Base-by-base conservation (phyloP, 2,113 vertebrate species). In the Ariopsis seemanni region DNA sequence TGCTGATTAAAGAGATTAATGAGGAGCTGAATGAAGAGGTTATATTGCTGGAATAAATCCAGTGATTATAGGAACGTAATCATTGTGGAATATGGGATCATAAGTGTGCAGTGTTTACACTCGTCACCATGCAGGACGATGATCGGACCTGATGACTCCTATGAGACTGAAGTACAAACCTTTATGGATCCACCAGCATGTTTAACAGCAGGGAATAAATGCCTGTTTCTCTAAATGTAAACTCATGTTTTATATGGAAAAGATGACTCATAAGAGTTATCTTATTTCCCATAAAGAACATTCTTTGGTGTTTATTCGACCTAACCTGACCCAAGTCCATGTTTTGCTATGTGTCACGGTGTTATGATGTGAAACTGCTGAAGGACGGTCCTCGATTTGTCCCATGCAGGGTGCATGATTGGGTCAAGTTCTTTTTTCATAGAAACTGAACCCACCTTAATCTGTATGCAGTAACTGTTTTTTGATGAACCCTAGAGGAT, bases 391-490 rank as follows among this genome's bases (percentile, higher is more conserved):
- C 6, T 25, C 58, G 12, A 15, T 22, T 1, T 1, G 58, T 67
- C 34, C 27, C 9, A 2, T 57, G 55, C 22, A 34, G 55, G 7
- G n/a, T 57, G 7, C 9, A 12, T 48, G 60, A 7, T n/a, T 27
- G 69, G 50, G 58, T 77, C 84, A n/a, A 20, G 78, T 48, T 74
- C 9, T 8, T 12, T 81, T 87, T 60, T 75, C 42, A 87, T 53
- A 50, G 7, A 30, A 11, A 58, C 55, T 80, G 30, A 15, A 4
- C 65, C 15, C 30, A 50, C 17, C 18, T n/a, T 17, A 63, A 60
- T 78, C 18, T 82, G 55, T 58, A 30, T 25, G 65, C 69, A 87
- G 82, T 65, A 42, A 55, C 42, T 62, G 58, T 84, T 87, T 65
- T 82, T 74, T 74, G 69, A 15, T 30, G 1, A 75, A 81, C 25